Percentiles rank a stretch among this genome's conserved stretches.
Conservation (phyloP, 1,140 invertebrate species). For the Tigriopus japonicus region DNA sequence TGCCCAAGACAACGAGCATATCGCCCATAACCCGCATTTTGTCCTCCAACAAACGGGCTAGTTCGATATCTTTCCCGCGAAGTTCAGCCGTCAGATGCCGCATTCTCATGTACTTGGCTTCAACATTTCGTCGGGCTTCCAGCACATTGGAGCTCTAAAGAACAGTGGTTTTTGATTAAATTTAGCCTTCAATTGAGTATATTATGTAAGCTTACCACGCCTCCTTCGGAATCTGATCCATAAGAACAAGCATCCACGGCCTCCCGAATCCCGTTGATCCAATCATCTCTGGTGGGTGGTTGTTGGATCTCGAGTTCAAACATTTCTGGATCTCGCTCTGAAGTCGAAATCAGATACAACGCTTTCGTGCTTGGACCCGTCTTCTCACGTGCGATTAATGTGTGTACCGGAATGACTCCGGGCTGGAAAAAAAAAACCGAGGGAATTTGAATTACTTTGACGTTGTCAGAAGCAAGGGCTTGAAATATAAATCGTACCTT, state of each 20-base stretch:
- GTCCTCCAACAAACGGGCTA: slow-evolving; percentile 62
- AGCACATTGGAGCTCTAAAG: no score
- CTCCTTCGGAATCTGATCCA: slow-evolving; percentile 37
- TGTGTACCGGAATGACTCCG: slow-evolving; percentile 71
- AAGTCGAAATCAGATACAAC: slow-evolving; percentile 64
- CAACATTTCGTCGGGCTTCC: slow-evolving; percentile 36
- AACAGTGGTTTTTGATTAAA: not conserved
- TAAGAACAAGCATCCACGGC: slow-evolving; percentile 26
- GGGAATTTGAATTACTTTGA: slow-evolving; percentile 24
- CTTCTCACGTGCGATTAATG: slow-evolving; percentile 45
- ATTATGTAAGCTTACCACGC: slow-evolving; percentile 25
- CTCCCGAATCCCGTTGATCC: slow-evolving; percentile 64
- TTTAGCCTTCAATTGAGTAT: not conserved
- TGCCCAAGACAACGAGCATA: slow-evolving; percentile 38
- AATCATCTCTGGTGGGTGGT: slow-evolving; percentile 64
- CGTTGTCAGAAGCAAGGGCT: not conserved
- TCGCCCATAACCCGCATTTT: slow-evolving; percentile 64
- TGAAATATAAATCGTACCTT: slow-evolving; percentile 31
- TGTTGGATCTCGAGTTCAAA: slow-evolving; percentile 77
- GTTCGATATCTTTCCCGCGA: slow-evolving; percentile 64
- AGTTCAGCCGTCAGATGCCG: slow-evolving; percentile 42
- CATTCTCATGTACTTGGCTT: slow-evolving; percentile 48
- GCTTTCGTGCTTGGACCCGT: slow-evolving; percentile 51
- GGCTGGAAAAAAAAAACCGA: slow-evolving; percentile 36
- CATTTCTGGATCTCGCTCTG: slow-evolving; percentile 75